A percentile compares a stretch with the other conserved stretches of the same genome.
These are phyloP conservation scores for Crotophaga sulcirostris DNA, from an alignment of 2,113 vertebrate species.

Conservation along the genomic window DNA sequence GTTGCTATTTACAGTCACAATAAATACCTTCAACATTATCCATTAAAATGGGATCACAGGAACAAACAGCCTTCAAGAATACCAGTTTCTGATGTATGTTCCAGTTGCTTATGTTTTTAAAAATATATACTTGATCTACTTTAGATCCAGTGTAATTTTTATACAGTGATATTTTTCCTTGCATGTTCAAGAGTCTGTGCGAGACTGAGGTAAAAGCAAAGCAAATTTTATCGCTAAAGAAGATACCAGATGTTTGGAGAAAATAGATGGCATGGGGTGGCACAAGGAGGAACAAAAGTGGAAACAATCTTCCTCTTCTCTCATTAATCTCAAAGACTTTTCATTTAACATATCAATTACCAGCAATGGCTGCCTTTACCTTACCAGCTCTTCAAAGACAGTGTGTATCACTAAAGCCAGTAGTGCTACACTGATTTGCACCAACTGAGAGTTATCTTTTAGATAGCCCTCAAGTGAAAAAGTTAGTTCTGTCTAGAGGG, in stretches of 20 bases:
- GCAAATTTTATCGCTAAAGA: not conserved
- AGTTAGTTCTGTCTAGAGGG: not conserved
- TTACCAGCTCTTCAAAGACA: not conserved
- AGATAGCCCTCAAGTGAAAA: not conserved
- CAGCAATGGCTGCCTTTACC: not conserved
- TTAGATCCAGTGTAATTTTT: not conserved
- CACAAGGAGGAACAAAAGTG: not conserved
- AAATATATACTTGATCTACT: not conserved
- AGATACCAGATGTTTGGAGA: not conserved
- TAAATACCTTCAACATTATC: not conserved
- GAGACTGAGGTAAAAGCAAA: not conserved
- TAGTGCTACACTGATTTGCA: not conserved
- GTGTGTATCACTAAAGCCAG: not conserved
- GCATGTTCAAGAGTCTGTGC: not conserved
- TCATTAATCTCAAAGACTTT: not conserved
- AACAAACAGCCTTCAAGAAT: not conserved
- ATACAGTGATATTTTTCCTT: not conserved
- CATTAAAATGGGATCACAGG: constrained; percentile 25
- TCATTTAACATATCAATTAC: not conserved
- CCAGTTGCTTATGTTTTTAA: not conserved
- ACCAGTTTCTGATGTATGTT: not conserved
- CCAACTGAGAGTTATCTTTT: not conserved
- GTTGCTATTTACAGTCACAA: not conserved
- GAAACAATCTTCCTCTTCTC: not conserved
- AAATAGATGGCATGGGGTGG: not conserved